Conservation (phyloP, 2,113 vertebrate genomes). For the Thunnus thynnus region DNA sequence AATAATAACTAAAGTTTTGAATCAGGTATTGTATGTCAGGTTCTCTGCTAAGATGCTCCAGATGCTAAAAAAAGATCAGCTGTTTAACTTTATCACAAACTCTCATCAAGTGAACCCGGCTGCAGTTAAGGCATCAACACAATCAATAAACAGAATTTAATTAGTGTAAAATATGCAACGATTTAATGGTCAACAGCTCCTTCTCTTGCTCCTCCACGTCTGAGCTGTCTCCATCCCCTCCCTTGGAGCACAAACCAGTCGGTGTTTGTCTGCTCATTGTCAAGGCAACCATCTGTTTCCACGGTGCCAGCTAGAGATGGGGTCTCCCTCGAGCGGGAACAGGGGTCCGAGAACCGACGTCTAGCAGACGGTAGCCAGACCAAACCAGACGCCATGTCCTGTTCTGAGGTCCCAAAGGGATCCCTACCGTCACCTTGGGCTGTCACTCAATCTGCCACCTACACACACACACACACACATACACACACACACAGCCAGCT, state of each 20-base stretch:
- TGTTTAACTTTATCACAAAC: background rate
- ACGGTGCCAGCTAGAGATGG: slow-evolving; percentile 51
- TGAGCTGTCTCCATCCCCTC: slow-evolving; percentile 33
- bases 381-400: slow-evolving; percentile 73
- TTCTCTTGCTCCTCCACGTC: slow-evolving; percentile 14
- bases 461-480: slow-evolving; percentile 46
- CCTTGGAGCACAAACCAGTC: slow-evolving; percentile 44
- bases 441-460: slow-evolving; percentile 69
- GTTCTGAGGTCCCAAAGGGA: slow-evolving; percentile 64
- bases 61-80: background rate
- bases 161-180: slow-evolving; percentile 2
- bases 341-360: slow-evolving; percentile 63
- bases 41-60: too few species aligned
- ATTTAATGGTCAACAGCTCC: slow-evolving; percentile 36
- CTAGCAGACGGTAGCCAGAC: slow-evolving; percentile 75
- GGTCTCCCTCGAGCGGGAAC: slow-evolving; percentile 66
- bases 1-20: background rate
- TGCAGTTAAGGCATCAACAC: slow-evolving; percentile 22
- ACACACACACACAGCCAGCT: slow-evolving; percentile 53
- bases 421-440: slow-evolving; percentile 56
- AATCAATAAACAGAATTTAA: slow-evolving; percentile 19
- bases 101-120: background rate
- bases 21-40: background rate
- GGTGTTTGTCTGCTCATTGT: slow-evolving; percentile 58
- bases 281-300: slow-evolving; percentile 80